These are phyloP conservation scores for Siniperca undulata DNA, from an alignment of 2,797 vertebrate species.

Conservation along the genomic window DNA sequence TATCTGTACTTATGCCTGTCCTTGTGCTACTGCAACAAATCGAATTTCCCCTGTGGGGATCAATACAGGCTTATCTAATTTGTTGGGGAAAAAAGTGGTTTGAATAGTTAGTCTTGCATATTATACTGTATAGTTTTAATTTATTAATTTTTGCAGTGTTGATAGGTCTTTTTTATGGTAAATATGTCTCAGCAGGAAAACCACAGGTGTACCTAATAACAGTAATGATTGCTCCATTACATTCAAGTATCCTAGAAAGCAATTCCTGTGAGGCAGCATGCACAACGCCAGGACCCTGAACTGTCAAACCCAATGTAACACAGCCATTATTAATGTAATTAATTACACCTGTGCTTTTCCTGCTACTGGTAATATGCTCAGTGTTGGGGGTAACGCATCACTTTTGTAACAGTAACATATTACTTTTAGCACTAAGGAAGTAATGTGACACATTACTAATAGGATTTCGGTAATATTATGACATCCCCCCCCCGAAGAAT, in stretches of 20 bases:
- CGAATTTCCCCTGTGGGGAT: too few relatives aligned
- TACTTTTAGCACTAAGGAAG: too few relatives aligned
- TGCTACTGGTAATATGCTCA: background rate
- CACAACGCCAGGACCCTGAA: background rate
- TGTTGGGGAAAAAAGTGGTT: background rate
- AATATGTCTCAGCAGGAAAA: background rate
- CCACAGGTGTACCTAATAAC: background rate
- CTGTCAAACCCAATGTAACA: background rate
- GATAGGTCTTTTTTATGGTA: too few relatives aligned
- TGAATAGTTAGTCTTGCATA: background rate
- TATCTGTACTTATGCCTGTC: too few relatives aligned
- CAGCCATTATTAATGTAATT: too few relatives aligned
- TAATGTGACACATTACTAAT: too few relatives aligned
- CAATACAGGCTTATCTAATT: background rate
- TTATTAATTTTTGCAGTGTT: background rate
- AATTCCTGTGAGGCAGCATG: background rate
- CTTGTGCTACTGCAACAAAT: too few relatives aligned
- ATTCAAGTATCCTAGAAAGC: background rate
- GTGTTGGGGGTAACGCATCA: too few relatives aligned
- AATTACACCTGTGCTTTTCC: background rate
- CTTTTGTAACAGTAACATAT: too few relatives aligned
- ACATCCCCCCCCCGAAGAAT: too few relatives aligned
- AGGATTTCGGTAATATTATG: too few relatives aligned
- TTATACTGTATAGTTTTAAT: background rate
- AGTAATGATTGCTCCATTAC: background rate